Conservation (phyloP, 1,140 invertebrate genomes). For the Drosophila micromelanica region DNA sequence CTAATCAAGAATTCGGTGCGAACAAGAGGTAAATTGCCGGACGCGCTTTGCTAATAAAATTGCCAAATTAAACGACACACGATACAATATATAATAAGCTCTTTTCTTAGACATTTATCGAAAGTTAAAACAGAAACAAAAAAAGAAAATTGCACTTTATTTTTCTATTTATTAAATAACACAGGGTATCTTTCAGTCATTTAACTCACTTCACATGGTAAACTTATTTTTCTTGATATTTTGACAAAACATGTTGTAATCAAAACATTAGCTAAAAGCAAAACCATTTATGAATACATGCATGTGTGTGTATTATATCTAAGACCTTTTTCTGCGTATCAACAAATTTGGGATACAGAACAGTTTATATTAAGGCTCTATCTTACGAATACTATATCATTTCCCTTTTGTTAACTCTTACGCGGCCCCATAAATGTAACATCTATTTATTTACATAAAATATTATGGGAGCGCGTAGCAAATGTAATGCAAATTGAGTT, state of each 20-base stretch:
- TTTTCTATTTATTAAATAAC: no score
- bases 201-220: no score
- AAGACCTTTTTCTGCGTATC: not conserved
- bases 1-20: constrained; percentile 65
- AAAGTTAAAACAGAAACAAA: not conserved
- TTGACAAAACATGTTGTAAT: no score
- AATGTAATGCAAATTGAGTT: constrained; percentile 80
- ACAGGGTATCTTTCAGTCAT: no score
- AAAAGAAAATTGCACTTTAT: no score
- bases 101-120: not conserved
- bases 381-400: not conserved
- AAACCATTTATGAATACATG: no score
- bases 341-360: not conserved
- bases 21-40: constrained; percentile 13
- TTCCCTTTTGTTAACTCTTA: not conserved
- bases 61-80: not conserved
- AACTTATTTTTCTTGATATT: no score
- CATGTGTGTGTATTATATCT: not conserved
- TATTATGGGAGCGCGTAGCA: constrained; percentile 66
- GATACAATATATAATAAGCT: not conserved
- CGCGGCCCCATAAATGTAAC: constrained; percentile 29
- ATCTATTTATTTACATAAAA: constrained; percentile 61
- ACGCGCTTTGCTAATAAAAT: constrained; percentile 9
- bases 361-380: not conserved
- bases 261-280: no score